Evolutionary conservation across 1,140 invertebrate species (phyloP), one percentile per base, ranked within the genome.

Genomic region (Pararge aegeria): DNA sequence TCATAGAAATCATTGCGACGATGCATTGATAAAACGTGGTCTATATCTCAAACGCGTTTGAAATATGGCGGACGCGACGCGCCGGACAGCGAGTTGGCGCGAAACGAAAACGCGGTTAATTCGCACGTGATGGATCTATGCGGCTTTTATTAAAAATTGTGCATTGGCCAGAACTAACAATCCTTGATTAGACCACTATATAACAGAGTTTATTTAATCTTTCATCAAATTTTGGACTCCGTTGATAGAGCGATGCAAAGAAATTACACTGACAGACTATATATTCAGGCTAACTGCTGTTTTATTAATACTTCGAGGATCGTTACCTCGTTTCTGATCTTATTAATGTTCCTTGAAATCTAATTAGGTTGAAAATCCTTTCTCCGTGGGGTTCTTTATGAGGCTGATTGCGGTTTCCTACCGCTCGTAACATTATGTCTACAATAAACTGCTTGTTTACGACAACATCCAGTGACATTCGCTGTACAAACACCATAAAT

Each of bases 11-110:
- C 78, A 84, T 75, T 73, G 78, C 83, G 83, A 87, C 83, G 86
- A 87, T 87, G 86, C 83, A 87, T 87, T 86, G 86, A 86, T 86
- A 87, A 89, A 89, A 83, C 80, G 77, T 61, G 68, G 73, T 72
- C 69, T 84, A 86, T 87, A 84, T 86, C 78, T 85, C 81, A 84
- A 70, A 76, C 72, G 70, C 66, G 73, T 75, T 80, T 89, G 86
- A 89, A 78, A 82, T 87, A 87, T 84, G 81, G 82, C 75, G 57
- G 74, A 55, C 78, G 70, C 75, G 83, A 82, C 86, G 73, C 63
- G 57, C 46, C 57, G 60, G 84, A 87, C 84, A 86, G 79, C 53
- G 59, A 80, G 71, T 84, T 84, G 84, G 82, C 82, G 78, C 82
- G 71, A 66, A 62, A 61, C 69, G 61, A 62, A 75, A 78, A 74